phyloP scores from a whole-genome alignment of 2,888 invertebrate genomes.

The Argyra leucocephala region DNA sequence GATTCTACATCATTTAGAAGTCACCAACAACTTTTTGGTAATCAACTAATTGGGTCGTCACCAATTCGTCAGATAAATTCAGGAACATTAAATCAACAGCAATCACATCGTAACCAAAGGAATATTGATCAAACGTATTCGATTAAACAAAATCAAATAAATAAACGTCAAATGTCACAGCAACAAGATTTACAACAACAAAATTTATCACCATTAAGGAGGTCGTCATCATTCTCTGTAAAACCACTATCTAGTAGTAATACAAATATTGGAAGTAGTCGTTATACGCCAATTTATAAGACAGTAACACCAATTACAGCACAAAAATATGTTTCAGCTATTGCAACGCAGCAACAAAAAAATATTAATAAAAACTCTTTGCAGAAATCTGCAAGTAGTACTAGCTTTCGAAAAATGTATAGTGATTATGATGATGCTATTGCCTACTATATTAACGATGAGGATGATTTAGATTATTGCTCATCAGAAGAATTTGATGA shows the following conservation, averaged over 20 bases:
- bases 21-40: slow-evolving; percentile 19
- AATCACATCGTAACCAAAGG: neutral
- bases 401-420: slow-evolving; percentile 39
- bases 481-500: slow-evolving; percentile 31
- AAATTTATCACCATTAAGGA: slow-evolving; percentile 47
- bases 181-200: slow-evolving; percentile 19
- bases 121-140: slow-evolving; percentile 28
- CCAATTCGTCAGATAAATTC: neutral
- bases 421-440: slow-evolving; percentile 41
- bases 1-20: slow-evolving; percentile 27
- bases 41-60: slow-evolving; percentile 12
- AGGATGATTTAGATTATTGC: slow-evolving; percentile 34
- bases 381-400: slow-evolving; percentile 43
- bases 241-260: slow-evolving; percentile 28
- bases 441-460: slow-evolving; percentile 43
- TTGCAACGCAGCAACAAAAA: slow-evolving; percentile 18
- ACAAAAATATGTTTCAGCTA: slow-evolving; percentile 26
- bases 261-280: slow-evolving; percentile 28
- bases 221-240: slow-evolving; percentile 59
- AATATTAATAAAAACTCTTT: slow-evolving; percentile 26
- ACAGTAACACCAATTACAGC: slow-evolving; percentile 21
- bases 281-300: slow-evolving; percentile 36
- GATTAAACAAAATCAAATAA: slow-evolving; percentile 16
- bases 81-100: neutral
- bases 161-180: slow-evolving; percentile 20